Evolutionary conservation across 2,888 invertebrate species (phyloP).

Genomic region (Bombylius discolor): DNA sequence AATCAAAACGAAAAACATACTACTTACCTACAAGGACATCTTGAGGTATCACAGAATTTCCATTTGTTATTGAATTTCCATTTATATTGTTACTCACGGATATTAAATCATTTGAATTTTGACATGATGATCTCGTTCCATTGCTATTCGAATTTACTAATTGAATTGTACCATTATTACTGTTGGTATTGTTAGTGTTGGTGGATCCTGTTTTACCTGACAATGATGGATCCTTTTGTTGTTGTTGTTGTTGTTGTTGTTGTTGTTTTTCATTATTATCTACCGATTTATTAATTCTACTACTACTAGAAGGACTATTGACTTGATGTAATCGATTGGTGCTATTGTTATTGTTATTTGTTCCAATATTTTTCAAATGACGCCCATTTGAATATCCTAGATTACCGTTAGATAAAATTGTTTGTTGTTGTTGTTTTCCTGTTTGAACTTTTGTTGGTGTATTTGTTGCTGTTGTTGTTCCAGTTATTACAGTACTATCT

Average conservation of each 20-base stretch:
- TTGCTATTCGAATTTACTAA: no score
- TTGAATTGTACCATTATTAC: no score
- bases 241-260: no score
- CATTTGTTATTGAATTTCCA: slow-evolving; percentile 5
- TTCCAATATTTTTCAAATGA: slow-evolving; percentile 7
- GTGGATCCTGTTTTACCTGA: no score
- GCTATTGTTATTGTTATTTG: neutral
- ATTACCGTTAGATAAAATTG: neutral
- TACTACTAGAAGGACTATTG: no score
- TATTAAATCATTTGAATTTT: neutral
- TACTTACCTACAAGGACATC: slow-evolving; percentile 1
- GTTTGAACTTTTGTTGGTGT: no score
- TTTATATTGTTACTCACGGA: neutral
- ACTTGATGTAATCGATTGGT: neutral
- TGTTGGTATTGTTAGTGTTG: no score
- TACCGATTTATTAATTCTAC: no score
- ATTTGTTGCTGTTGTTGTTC: slow-evolving; percentile 1
- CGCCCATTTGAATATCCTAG: slow-evolving; percentile 11
- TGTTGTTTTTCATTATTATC: no score
- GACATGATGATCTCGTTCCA: neutral
- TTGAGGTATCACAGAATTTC: neutral
- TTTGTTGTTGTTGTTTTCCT: no score
- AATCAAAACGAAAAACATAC: neutral
- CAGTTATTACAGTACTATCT: neutral
- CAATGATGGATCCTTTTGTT: no score